Evolutionary conservation across 2,888 invertebrate genomes (phyloP).

Genomic region (Drosophila borealis): DNA sequence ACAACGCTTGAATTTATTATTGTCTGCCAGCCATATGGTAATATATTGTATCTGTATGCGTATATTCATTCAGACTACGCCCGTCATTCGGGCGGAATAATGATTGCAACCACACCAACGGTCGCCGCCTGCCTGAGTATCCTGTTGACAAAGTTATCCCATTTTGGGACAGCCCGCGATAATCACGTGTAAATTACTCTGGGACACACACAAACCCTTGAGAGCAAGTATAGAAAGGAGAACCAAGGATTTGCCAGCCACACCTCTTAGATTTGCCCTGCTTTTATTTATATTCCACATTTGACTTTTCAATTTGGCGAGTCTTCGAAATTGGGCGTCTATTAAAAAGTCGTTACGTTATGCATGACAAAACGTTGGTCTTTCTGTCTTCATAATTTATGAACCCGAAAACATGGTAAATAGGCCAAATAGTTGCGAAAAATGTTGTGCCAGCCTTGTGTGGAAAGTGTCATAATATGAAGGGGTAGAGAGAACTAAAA

Average conservation of each 20-base stretch:
- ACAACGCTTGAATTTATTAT: constrained; percentile 69
- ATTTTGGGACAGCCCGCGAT: constrained; percentile 56
- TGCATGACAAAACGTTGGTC: constrained; percentile 30
- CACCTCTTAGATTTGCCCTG: not conserved
- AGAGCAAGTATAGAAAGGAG: not conserved
- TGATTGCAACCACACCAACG: constrained; percentile 40
- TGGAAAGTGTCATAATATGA: constrained; percentile 1
- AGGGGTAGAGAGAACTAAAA: not conserved
- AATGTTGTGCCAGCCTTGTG: constrained; percentile 25
- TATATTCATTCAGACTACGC: constrained; percentile 3
- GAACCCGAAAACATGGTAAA: constrained; percentile 31
- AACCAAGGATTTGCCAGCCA: constrained; percentile 11
- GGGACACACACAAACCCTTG: constrained; percentile 20
- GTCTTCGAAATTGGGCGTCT: constrained; percentile 36
- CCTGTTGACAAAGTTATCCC: constrained; percentile 56
- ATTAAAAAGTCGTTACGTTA: constrained; percentile 52
- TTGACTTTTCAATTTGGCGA: constrained; percentile 52
- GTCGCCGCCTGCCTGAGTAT: constrained; percentile 14
- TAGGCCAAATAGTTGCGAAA: constrained; percentile 26
- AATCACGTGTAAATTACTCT: constrained; percentile 69
- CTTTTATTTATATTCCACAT: constrained; percentile 18
- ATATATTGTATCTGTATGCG: constrained; percentile 30
- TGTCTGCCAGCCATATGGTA: constrained; percentile 52
- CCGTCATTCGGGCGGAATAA: constrained; percentile 49
- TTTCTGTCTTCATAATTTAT: constrained; percentile 31